Conservation (phyloP, 92 coral and sea anemone species). For the Palythoa grandiflora region DNA sequence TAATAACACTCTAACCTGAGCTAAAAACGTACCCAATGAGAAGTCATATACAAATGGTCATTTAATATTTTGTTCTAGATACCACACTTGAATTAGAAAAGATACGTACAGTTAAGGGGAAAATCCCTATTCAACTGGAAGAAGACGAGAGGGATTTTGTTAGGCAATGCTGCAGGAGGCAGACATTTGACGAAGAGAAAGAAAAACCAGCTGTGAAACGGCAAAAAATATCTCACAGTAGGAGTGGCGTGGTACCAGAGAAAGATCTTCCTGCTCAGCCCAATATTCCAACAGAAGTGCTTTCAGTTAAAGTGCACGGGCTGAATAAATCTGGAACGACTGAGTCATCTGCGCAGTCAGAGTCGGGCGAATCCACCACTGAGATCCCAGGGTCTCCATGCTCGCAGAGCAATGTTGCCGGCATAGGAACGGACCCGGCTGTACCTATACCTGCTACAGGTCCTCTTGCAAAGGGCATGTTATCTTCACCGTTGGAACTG, state of each 20-base stretch:
- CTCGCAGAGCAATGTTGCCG: neutral
- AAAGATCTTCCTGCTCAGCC: constrained; percentile 1
- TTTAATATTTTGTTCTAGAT: constrained; percentile 8
- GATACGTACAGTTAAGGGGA: neutral
- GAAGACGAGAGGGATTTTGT: constrained; percentile 3
- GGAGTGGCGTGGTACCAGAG: constrained; percentile 18
- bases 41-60: neutral
- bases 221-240: neutral
- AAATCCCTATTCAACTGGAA: constrained; percentile 13
- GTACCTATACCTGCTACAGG: neutral
- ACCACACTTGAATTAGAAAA: constrained; percentile 5
- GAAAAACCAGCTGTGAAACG: neutral
- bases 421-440: neutral
- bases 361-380: neutral
- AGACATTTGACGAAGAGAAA: neutral
- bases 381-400: constrained; percentile 1
- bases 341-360: neutral
- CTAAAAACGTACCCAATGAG: neutral
- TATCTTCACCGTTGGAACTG: neutral
- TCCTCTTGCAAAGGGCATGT: constrained; percentile 15
- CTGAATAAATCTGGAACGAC: neutral
- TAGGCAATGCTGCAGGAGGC: constrained; percentile 3
- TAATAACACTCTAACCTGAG: neutral
- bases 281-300: neutral
- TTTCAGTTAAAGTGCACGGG: neutral